Conservation (phyloP, 2,113 vertebrate species). For the Pygoscelis adeliae region DNA sequence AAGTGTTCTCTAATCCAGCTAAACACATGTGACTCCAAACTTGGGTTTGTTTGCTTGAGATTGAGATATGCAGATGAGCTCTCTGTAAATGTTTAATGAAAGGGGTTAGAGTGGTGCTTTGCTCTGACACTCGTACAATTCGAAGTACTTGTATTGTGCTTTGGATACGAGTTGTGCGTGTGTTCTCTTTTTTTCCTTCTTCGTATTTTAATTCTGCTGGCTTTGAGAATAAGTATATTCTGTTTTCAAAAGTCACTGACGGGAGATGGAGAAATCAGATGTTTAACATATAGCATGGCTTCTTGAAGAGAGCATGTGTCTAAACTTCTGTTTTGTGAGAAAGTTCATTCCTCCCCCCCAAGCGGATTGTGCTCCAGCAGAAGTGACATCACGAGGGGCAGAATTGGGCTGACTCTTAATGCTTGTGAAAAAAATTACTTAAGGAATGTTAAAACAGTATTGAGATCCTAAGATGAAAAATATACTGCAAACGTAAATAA, state of each 20-base stretch:
- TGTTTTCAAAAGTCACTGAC: not conserved
- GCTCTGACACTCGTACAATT: not conserved
- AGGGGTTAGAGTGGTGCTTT: not conserved
- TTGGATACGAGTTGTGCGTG: not conserved
- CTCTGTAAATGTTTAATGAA: constrained; percentile 67
- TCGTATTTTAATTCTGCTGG: not conserved
- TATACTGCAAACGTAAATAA: not conserved
- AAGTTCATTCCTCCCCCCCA: not conserved
- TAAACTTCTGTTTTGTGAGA: not conserved
- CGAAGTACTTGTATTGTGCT: constrained; percentile 11
- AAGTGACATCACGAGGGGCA: not conserved
- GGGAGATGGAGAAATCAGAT: not conserved
- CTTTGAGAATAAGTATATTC: not conserved
- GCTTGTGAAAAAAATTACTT: not conserved
- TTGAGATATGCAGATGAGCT: not conserved
- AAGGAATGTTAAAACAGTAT: not conserved
- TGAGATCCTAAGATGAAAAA: not conserved
- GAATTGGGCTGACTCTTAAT: not conserved
- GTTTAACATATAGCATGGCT: not conserved
- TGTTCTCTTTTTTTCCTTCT: not conserved
- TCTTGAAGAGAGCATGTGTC: not conserved
- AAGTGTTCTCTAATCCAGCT: not conserved
- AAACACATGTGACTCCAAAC: not conserved
- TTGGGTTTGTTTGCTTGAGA: not conserved
- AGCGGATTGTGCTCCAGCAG: not conserved